Evolutionary conservation across 2,888 invertebrate species (phyloP), one percentile per base, ranked within the genome.

Genomic region (Gymnocheta viridis): DNA sequence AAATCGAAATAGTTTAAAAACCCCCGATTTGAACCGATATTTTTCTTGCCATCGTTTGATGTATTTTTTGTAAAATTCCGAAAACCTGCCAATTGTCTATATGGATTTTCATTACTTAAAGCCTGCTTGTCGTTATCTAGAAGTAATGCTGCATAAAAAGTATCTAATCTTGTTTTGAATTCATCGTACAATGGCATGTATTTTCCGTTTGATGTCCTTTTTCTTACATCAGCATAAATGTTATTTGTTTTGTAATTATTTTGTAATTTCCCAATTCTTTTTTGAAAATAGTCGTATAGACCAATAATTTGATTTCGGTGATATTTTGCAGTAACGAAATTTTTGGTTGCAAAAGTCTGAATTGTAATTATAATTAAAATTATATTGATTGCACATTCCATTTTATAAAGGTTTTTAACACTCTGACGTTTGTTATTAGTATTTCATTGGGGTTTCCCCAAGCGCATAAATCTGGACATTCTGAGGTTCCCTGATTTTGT

Each of bases 131-230:
- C 17, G 24, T 27, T 32, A 24, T 56, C 32, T 9, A 56, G 5
- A 10, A 56, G 9, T 22, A 76, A 32, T 14, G 56, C 76, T 3
- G 66, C 56, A 19, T 66, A 56, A 35, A 76, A 76, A 35, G 44
- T 22, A 27, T 76, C 66, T 35, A 76, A 56, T 24, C 76, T 56
- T 24, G 24, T 58, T 56, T 66, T 76, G 24, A 76, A 76, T 35
- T 67, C 66, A 47, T 76, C 76, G n/a, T 76, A 76, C 14, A 76
- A 67, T 0, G 76, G 66, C 5, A 47, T 32, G 10, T 56, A 76
- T 12, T 56, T 27, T 24, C 76, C 66, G 0, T 12, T 44, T 17
- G 56, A 27, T 32, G 44, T 47, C 24, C 66, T 56, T 35, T 73
- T 72, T n/a, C 41, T 44, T 4, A 41, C 5, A 12, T 44, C 17